Evolutionary conservation across 2,113 vertebrate species (phyloP).

Genomic region (Prionailurus bengalensis): DNA sequence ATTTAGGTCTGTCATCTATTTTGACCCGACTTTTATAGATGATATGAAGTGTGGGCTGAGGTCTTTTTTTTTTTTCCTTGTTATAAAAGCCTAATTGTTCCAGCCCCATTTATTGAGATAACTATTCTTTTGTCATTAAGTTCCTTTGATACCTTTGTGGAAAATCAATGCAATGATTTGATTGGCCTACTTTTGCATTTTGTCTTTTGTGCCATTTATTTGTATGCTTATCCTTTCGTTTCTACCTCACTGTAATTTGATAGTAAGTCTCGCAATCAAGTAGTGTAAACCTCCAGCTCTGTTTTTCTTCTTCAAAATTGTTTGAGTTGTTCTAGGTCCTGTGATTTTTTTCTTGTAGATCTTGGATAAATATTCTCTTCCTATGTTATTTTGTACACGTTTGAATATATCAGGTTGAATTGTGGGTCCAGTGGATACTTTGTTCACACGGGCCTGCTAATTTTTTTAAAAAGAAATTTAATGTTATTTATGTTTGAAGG

Average conservation of each 20-base stretch:
- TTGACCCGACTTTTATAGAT: not conserved
- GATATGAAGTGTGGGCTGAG: not conserved
- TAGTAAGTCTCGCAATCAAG: not conserved
- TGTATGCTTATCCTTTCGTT: not conserved
- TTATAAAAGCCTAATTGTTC: not conserved
- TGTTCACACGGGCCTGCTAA: not conserved
- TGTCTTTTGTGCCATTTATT: not conserved
- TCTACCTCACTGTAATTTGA: not conserved
- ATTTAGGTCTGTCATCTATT: not conserved
- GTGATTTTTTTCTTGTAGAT: not conserved
- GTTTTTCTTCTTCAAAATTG: not conserved
- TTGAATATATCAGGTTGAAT: not conserved
- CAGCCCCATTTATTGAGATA: not conserved
- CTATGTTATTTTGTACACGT: not conserved
- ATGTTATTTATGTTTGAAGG: no score
- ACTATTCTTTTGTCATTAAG: not conserved
- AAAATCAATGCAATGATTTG: not conserved
- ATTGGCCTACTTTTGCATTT: not conserved
- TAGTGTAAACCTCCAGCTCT: not conserved
- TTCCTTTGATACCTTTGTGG: not conserved
- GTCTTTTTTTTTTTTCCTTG: not conserved
- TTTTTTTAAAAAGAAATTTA: not conserved
- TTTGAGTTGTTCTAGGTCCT: not conserved
- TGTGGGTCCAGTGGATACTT: not conserved
- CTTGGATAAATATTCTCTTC: not conserved